Percentiles rank a stretch among this genome's conserved stretches.
These are phyloP conservation scores for Anneissia japonica DNA, from an alignment of 35 echinoderm and acorn worm genomes.

Conservation along the genomic window DNA sequence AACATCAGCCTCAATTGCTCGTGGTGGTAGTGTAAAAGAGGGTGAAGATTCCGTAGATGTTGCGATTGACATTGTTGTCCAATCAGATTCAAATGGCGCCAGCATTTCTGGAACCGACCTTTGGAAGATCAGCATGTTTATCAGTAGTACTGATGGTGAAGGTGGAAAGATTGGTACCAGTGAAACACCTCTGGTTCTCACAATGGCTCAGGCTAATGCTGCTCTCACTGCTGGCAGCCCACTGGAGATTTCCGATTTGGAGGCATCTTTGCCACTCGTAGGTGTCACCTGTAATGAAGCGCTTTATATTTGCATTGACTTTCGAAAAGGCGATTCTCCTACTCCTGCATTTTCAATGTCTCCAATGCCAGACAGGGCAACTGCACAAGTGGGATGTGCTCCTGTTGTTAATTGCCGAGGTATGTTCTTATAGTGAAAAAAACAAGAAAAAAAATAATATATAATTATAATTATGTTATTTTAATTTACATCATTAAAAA, in stretches of 20 bases:
- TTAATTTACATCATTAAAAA: no score
- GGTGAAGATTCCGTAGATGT: not conserved
- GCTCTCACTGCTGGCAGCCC: not conserved
- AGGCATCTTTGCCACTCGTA: not conserved
- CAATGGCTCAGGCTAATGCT: not conserved
- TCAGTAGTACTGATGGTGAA: not conserved
- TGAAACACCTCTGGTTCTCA: not conserved
- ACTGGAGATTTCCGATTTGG: not conserved
- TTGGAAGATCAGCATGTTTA: not conserved
- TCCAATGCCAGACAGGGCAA: not conserved
- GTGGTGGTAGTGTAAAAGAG: not conserved
- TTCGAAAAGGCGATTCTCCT: not conserved
- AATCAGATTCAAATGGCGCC: not conserved
- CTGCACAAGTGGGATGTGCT: not conserved
- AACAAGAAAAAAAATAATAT: no score
- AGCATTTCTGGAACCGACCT: not conserved
- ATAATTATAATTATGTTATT: no score
- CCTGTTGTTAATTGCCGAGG: not conserved
- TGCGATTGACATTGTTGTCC: not conserved
- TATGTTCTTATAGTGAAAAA: no score
- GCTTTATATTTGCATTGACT: not conserved
- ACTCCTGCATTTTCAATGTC: not conserved
- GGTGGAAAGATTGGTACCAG: not conserved
- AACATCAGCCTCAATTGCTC: not conserved
- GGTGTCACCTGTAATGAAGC: not conserved